These are phyloP conservation scores for Thryonomys swinderianus DNA, from an alignment of 2,113 vertebrate genomes.

Conservation along the genomic window DNA sequence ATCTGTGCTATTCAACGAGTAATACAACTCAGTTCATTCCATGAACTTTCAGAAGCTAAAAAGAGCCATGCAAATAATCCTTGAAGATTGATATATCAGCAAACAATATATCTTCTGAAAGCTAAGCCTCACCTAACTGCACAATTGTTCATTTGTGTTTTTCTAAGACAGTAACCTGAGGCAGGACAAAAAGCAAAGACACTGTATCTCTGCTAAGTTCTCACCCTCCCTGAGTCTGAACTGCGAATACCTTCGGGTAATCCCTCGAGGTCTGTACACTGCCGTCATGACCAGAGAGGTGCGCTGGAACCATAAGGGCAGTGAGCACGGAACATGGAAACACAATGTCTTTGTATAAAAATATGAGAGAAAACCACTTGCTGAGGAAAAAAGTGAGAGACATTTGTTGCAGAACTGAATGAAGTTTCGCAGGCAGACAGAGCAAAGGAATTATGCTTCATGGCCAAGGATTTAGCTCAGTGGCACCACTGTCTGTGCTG, in stretches of 20 bases:
- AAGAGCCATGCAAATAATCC: not conserved
- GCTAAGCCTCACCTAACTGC: not conserved
- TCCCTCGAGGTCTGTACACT: not conserved
- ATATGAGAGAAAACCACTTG: not conserved
- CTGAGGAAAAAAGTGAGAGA: slow-evolving; percentile 2
- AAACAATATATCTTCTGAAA: slow-evolving; percentile 2
- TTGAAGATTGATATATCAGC: not conserved
- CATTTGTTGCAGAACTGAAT: not conserved
- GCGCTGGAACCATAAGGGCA: not conserved
- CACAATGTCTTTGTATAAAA: slow-evolving; percentile 4
- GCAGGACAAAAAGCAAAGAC: slow-evolving; percentile 19
- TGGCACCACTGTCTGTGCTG: no score
- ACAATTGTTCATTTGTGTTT: not conserved
- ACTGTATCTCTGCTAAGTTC: not conserved
- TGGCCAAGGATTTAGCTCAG: not conserved
- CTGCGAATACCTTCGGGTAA: not conserved
- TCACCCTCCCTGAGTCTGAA: not conserved
- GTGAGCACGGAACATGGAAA: slow-evolving; percentile 20
- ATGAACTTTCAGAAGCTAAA: slow-evolving; percentile 48
- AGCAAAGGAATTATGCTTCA: not conserved
- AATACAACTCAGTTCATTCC: not conserved
- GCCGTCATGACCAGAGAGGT: not conserved
- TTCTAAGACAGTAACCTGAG: not conserved
- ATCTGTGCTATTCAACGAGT: not conserved
- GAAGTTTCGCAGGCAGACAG: not conserved